Percentiles rank a stretch among this genome's conserved stretches.
phyloP scores from a whole-genome alignment of 1,140 invertebrate genomes.

The Drosophila jambulina region DNA sequence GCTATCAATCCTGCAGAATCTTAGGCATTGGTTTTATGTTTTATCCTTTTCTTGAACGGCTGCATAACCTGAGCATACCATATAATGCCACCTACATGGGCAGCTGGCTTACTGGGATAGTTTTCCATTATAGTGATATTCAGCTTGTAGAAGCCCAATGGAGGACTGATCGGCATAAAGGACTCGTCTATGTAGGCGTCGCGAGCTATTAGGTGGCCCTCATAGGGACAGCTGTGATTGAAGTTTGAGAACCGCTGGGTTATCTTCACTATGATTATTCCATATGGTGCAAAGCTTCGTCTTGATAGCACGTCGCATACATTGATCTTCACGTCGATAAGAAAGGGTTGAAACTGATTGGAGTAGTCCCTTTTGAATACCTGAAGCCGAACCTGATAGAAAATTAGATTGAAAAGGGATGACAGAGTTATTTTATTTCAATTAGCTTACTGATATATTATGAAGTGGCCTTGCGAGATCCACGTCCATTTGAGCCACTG shows the following conservation, averaged over 20 bases:
- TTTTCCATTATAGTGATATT: constrained; percentile 20
- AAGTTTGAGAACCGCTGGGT: constrained; percentile 25
- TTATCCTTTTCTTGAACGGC: constrained; percentile 5
- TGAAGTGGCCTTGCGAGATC: constrained; percentile 18
- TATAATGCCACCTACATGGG: constrained; percentile 10
- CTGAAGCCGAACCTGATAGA: constrained; percentile 7
- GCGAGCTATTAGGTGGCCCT: constrained; percentile 28
- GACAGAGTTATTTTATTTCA: not conserved
- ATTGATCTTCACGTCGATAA: constrained; percentile 33
- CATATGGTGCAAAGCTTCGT: constrained; percentile 25
- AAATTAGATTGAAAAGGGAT: not conserved
- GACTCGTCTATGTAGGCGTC: constrained; percentile 20
- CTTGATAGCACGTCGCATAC: constrained; percentile 24
- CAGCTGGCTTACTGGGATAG: not conserved
- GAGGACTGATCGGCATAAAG: constrained; percentile 12
- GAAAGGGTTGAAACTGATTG: constrained; percentile 57
- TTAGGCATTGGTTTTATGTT: not conserved
- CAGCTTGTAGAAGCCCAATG: constrained; percentile 33
- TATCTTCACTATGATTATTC: not conserved
- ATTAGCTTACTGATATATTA: constrained; percentile 39
- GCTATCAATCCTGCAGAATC: not conserved
- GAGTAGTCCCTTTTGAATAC: constrained; percentile 38
- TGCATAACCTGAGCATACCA: constrained; percentile 30
- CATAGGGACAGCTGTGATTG: constrained; percentile 48
- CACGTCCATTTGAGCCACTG: constrained; percentile 40